Conservation (phyloP, 2,113 vertebrate species). For the Rhea americana region DNA sequence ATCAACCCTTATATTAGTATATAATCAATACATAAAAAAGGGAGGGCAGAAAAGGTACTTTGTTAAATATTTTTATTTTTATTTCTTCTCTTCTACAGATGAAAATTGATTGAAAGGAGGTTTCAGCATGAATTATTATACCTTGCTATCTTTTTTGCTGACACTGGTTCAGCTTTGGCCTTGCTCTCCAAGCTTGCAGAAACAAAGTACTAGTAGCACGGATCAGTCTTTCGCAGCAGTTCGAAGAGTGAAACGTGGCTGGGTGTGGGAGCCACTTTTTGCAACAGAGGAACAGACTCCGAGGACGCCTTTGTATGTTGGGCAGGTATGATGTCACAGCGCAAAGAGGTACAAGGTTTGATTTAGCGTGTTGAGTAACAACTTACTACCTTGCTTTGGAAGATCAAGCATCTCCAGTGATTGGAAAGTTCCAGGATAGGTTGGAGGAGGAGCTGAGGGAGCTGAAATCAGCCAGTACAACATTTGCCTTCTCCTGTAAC, state of each 20-base stretch:
- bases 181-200: constrained; percentile 22
- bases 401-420: neutral
- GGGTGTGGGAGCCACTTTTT: constrained; percentile 87
- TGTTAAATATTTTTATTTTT: neutral
- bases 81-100: constrained; percentile 12
- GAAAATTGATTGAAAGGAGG: constrained; percentile 1
- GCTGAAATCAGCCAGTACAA: neutral
- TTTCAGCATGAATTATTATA: constrained; percentile 68
- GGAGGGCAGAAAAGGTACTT: neutral
- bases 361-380: neutral
- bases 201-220: neutral
- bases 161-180: constrained; percentile 70
- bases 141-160: constrained; percentile 61
- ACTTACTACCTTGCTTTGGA: neutral
- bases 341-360: neutral
- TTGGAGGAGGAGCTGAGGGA: neutral
- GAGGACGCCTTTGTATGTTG: constrained; percentile 72
- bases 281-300: constrained; percentile 82
- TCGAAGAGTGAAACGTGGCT: constrained; percentile 81
- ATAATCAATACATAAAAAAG: neutral
- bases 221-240: neutral
- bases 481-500: neutral
- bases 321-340: constrained; percentile 80
- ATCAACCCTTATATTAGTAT: neutral
- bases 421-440: accelerated